Conservation (phyloP, 2,888 invertebrate genomes). For the Acrobasis consociella region DNA sequence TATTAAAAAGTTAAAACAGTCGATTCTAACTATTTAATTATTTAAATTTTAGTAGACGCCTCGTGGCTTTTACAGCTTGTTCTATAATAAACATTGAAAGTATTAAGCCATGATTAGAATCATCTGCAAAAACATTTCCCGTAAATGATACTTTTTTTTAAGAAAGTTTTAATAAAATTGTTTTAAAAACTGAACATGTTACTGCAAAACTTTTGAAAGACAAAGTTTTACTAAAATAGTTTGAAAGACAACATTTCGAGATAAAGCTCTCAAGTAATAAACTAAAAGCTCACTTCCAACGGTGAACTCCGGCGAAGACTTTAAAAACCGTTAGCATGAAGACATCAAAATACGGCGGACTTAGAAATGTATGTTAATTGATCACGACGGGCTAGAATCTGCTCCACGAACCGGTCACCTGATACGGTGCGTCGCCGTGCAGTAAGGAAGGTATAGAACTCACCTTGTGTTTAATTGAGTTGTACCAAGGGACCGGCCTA, state of each 20-base stretch:
- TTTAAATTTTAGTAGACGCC: not conserved
- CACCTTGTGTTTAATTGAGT: not conserved
- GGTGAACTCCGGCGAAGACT: not conserved
- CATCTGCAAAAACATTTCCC: too few relatives aligned
- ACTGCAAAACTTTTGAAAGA: too few relatives aligned
- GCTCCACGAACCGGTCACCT: slow-evolving; percentile 33
- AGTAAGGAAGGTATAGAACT: slow-evolving; percentile 16
- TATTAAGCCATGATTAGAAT: too few relatives aligned
- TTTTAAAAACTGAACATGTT: too few relatives aligned
- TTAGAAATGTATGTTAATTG: slow-evolving; percentile 24
- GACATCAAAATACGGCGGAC: slow-evolving; percentile 17
- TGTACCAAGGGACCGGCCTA: too few relatives aligned
- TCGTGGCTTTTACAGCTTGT: not conserved
- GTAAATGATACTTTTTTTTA: too few relatives aligned
- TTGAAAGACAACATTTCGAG: too few relatives aligned
- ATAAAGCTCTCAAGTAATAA: not conserved
- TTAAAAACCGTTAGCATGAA: slow-evolving; percentile 19
- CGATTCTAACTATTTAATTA: not conserved
- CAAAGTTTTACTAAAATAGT: too few relatives aligned
- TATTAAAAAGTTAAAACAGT: not conserved
- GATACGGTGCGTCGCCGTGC: slow-evolving; percentile 58
- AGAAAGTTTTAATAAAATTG: too few relatives aligned
- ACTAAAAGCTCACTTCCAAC: not conserved
- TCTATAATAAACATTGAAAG: not conserved
- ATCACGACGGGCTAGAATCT: slow-evolving; percentile 17